phyloP scores from a whole-genome alignment of 1,140 invertebrate genomes.

The Aphis craccivora region DNA sequence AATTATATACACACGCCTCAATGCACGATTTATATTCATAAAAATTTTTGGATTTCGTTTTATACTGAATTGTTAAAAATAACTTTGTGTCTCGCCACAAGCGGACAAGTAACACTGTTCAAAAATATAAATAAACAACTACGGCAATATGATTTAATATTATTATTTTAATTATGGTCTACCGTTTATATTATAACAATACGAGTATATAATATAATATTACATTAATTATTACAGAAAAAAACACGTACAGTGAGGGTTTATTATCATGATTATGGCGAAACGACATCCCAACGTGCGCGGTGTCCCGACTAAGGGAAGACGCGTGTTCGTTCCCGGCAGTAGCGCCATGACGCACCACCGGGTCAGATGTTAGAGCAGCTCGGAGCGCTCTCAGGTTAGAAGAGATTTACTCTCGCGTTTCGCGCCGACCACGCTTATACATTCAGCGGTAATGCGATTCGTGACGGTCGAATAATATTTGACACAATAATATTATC shows the following conservation, averaged over 20 bases:
- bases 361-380: conserved; percentile 44
- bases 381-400: not conserved
- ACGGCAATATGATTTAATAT: too few species aligned
- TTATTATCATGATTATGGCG: too few species aligned
- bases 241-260: not conserved
- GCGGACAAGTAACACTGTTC: not conserved
- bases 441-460: too few species aligned
- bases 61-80: too few species aligned
- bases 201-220: too few species aligned
- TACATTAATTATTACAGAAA: not conserved
- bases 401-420: not conserved
- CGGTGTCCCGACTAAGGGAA: not conserved
- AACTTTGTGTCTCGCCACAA: not conserved
- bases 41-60: not conserved
- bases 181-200: too few species aligned
- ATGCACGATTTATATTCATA: not conserved
- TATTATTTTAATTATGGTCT: too few species aligned
- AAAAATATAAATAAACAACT: not conserved
- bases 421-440: not conserved
- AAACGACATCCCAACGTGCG: conserved; percentile 25
- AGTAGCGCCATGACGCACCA: conserved; percentile 46
- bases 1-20: not conserved
- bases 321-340: conserved; percentile 14
- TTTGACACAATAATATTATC: too few species aligned
- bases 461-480: too few species aligned